Evolutionary conservation across 1,140 invertebrate genomes (phyloP).

Genomic region (Pomacea maculata): DNA sequence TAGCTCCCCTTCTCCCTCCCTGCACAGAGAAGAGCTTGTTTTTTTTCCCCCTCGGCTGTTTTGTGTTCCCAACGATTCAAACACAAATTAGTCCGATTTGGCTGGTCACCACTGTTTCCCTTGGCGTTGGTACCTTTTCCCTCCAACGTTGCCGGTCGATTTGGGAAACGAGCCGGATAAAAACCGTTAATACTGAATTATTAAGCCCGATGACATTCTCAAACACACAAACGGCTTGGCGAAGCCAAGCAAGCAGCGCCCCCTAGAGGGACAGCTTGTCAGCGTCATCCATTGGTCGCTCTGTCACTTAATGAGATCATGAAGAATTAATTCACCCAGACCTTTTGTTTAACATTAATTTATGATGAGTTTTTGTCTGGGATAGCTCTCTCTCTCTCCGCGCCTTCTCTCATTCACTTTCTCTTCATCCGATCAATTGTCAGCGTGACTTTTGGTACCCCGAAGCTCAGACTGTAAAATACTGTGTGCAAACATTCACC

Average conservation of each 20-base stretch:
- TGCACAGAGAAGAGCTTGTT: no score
- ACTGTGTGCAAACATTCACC: conserved; percentile 18
- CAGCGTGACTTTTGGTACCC: conserved; percentile 17
- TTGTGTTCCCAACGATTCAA: background rate
- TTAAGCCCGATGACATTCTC: conserved; percentile 21
- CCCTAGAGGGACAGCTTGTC: conserved; percentile 13
- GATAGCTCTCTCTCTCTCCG: no score
- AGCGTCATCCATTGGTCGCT: conserved; percentile 20
- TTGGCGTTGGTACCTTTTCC: background rate
- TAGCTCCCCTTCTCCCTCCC: background rate
- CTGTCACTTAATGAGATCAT: conserved; percentile 25
- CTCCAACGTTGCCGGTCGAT: background rate
- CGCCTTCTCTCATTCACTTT: background rate
- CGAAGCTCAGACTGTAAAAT: conserved; percentile 14
- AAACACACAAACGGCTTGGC: background rate
- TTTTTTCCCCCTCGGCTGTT: background rate
- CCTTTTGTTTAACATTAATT: conserved; percentile 26
- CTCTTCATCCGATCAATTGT: conserved; percentile 17
- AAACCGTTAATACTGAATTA: conserved; percentile 25
- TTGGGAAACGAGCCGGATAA: conserved; percentile 4
- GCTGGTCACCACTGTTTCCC: background rate
- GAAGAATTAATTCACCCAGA: conserved; percentile 24
- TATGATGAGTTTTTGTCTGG: conserved; percentile 18
- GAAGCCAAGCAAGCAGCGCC: conserved; percentile 6
- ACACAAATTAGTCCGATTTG: conserved; percentile 24